Evolutionary conservation across 2,888 invertebrate genomes (phyloP).

Genomic region (Heliconius cydno): DNA sequence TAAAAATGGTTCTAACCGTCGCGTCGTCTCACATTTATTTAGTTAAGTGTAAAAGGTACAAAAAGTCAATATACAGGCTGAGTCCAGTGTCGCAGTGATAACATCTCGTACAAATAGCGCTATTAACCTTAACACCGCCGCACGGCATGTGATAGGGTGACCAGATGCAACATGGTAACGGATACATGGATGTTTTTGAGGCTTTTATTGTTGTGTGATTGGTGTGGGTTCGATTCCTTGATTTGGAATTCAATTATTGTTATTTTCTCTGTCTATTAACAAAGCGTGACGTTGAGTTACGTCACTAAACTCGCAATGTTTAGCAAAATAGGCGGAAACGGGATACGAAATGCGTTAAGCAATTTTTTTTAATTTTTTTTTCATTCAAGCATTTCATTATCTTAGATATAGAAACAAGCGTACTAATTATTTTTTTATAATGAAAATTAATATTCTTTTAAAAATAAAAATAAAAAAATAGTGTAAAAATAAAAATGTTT

Average conservation of each 20-base stretch:
- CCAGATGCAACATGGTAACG: conserved; percentile 5
- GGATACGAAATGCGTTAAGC: too few species aligned
- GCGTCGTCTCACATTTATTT: conserved; percentile 29
- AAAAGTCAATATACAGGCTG: conserved; percentile 39
- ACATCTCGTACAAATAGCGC: conserved; percentile 78
- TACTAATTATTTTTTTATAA: too few species aligned
- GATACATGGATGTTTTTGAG: neutral
- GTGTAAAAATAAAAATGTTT: neutral
- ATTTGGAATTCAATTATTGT: too few species aligned
- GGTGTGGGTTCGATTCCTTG: too few species aligned
- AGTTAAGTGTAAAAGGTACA: conserved; percentile 35
- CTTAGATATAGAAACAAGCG: too few species aligned
- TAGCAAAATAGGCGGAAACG: too few species aligned
- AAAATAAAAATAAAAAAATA: neutral
- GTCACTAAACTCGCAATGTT: too few species aligned
- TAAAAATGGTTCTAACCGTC: neutral
- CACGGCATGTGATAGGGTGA: conserved; percentile 61
- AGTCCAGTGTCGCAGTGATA: conserved; percentile 58
- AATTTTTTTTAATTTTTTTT: too few species aligned
- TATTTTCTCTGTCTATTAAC: too few species aligned
- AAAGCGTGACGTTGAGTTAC: too few species aligned
- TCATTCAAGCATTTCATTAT: too few species aligned
- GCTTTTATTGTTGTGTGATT: too few species aligned
- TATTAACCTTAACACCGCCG: conserved; percentile 77
- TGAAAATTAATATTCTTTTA: neutral